Base-by-base conservation (phyloP, 2,797 vertebrate species). In the Cyprinodon diabolis region DNA sequence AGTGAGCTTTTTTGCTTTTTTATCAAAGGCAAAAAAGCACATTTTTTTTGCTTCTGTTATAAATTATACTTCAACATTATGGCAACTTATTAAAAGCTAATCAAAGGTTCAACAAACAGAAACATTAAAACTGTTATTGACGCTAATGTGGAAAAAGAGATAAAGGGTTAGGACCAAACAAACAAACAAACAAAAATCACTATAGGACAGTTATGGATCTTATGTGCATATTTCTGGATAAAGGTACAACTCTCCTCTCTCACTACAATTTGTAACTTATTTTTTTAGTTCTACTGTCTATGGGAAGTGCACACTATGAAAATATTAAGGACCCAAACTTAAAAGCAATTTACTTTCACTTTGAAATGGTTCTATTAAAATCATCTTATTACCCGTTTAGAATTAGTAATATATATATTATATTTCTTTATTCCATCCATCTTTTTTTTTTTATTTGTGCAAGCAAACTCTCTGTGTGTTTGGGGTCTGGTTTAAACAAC, bases 401-500 rank as follows among this genome's bases (percentile, higher is more conserved):
- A 95, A 95, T 96, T 95, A 96, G 93, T 95, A 94, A 95, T 95
- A 96, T 95, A 95, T 94, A 94, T 95, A 95, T 94, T 89, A 90
- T 85, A 37, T 81, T 81, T 87, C 87, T 90, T 93, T 92, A 79
- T 91, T 89, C 90, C 84, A 87, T 84, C 83, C 74, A 30, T 30
- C 79, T 88, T 82, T 80, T 86, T 88, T 86, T 92, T 91, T 93
- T 93, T 89, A 92, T 93, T 93, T 94, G 92, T 86, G 86, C 81
- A 80, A 84, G 87, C 74, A 69, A 84, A 80, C 85, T 82, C 30
- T 30, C 2, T 30, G 30, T 30, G 30, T 30, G 30, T 30, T 30
- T 30, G 30, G 30, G 30, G 30, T 30, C 30, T 30, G 30, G 30
- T 30, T 30, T 30, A 30, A 30, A 30, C 30, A 30, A 30, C 30